Conservation (phyloP, 2,797 vertebrate genomes). For the Scarus forsteni region DNA sequence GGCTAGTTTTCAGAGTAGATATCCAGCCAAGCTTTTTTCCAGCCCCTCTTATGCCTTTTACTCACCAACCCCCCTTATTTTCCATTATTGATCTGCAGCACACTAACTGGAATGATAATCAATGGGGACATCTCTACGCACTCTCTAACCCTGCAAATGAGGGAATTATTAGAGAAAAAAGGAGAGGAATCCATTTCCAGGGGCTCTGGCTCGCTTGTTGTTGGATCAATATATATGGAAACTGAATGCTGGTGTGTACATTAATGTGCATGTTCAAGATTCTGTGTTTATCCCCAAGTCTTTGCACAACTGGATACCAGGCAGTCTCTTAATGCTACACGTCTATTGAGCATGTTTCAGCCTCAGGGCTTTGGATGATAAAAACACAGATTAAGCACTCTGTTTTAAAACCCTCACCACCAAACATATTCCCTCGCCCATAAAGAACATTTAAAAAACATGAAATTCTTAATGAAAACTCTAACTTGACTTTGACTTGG, state of each 20-base stretch:
- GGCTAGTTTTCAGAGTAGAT: slow-evolving; percentile 33
- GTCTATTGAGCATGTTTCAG: neutral
- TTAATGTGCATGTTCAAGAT: slow-evolving; percentile 5
- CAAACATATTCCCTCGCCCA: neutral
- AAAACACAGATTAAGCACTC: neutral
- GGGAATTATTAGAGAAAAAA: slow-evolving; percentile 28
- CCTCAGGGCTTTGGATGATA: neutral
- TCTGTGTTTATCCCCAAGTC: neutral
- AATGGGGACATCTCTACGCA: slow-evolving; percentile 78
- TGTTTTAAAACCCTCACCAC: neutral
- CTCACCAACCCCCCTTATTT: slow-evolving; percentile 38
- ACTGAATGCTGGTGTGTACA: slow-evolving; percentile 25
- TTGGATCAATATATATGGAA: slow-evolving; percentile 67
- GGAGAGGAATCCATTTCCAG: slow-evolving; percentile 19
- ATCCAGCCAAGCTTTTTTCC: slow-evolving; percentile 24
- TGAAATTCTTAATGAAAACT: neutral
- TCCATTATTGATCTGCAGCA: slow-evolving; percentile 72
- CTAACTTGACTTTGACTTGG: neutral
- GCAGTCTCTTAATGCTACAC: neutral
- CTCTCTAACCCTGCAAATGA: slow-evolving; percentile 56
- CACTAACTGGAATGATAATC: slow-evolving; percentile 77
- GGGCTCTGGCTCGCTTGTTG: slow-evolving; percentile 15
- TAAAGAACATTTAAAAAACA: slow-evolving; percentile 1
- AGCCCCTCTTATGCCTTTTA: slow-evolving; percentile 11
- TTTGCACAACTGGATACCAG: neutral